Evolutionary conservation across 2,888 invertebrate species (phyloP).

Genomic region (Drosophila setosimentum): DNA sequence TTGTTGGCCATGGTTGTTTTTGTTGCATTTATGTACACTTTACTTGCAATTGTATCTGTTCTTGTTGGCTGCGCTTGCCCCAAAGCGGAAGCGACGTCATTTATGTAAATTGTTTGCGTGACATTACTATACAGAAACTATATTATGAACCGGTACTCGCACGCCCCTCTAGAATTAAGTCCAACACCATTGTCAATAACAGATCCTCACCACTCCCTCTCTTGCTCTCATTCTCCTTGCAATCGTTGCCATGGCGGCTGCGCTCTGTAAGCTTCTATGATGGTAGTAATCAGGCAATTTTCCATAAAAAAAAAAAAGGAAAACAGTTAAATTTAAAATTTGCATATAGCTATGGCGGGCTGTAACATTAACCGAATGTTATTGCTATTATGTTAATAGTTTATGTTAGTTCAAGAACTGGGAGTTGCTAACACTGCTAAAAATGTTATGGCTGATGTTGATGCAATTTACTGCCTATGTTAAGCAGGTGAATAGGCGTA

Average conservation of each 20-base stretch:
- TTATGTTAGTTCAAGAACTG: background rate
- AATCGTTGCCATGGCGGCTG: slow-evolving; percentile 41
- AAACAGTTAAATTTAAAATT: slow-evolving; percentile 32
- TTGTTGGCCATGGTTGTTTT: slow-evolving; percentile 50
- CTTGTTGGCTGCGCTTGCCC: slow-evolving; percentile 51
- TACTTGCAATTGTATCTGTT: slow-evolving; percentile 52
- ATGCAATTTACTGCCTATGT: background rate
- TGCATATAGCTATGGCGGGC: slow-evolving; percentile 16
- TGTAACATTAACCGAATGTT: slow-evolving; percentile 5
- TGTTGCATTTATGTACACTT: slow-evolving; percentile 41
- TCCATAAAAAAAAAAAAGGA: slow-evolving; percentile 14
- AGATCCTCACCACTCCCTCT: background rate
- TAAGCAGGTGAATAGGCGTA: background rate
- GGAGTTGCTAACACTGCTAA: background rate
- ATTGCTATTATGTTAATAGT: background rate
- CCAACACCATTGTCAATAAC: slow-evolving; percentile 44
- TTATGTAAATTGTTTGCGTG: slow-evolving; percentile 82
- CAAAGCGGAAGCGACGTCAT: slow-evolving; percentile 75
- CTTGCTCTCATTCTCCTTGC: background rate
- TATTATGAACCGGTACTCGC: slow-evolving; percentile 67
- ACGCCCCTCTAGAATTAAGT: slow-evolving; percentile 53
- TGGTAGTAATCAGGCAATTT: slow-evolving; percentile 45
- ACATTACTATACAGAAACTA: slow-evolving; percentile 68
- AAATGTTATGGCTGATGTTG: background rate
- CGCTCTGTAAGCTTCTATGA: slow-evolving; percentile 53